Base-by-base conservation (phyloP, 2,797 vertebrate species). In the Perdix hodgsoniae region DNA sequence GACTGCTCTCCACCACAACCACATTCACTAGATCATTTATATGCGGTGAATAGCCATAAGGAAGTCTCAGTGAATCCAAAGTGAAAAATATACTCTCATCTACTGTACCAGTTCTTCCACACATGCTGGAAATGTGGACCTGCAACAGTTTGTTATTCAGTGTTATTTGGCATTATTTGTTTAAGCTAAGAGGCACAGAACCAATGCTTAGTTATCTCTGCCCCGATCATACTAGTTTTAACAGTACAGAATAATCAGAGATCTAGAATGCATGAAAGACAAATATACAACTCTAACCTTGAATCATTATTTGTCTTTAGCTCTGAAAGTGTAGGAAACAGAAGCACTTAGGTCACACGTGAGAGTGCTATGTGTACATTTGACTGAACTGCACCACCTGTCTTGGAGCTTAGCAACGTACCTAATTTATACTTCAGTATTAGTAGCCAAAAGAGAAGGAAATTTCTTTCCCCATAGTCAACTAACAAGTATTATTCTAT, bases 1-100 rank as follows among this genome's bases (percentile, higher is more conserved):
- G 99, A 94, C 85, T 98, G 97, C 99, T 99, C 96, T 99, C 99
- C 95, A 99, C 98, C 91, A 99, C 98, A 63, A 99, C 97, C 0
- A 98, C 64, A 56, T 98, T 99, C 93, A 99, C 99, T 40, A 98
- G 15, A 56, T 99, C 98, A 9, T 98, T 95, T 24, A 74, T 96
- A 5, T 44, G 52, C 8, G 99, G 99, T 40, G 81, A 88, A 66
- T 99, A 99, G 21, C 97, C 90, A 33, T 97, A 86, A 13, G 99
- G 98, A 69, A 99, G 97, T 60, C 96, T 97, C 91, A 99, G 26
- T 9, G 98, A 98, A 94, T 99, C 98, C 97, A 99, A 86, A 95
- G 96, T 98, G 97, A 99, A 99, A 97, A 98, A 99, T 87, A 99
- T 98, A 39, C 85, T 98, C 61, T 99, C 98, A 19, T 98, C 98